Percentiles rank a stretch among this genome's conserved stretches.
These are phyloP conservation scores for Axis porcinus DNA, from an alignment of 2,113 vertebrate species.

Conservation along the genomic window DNA sequence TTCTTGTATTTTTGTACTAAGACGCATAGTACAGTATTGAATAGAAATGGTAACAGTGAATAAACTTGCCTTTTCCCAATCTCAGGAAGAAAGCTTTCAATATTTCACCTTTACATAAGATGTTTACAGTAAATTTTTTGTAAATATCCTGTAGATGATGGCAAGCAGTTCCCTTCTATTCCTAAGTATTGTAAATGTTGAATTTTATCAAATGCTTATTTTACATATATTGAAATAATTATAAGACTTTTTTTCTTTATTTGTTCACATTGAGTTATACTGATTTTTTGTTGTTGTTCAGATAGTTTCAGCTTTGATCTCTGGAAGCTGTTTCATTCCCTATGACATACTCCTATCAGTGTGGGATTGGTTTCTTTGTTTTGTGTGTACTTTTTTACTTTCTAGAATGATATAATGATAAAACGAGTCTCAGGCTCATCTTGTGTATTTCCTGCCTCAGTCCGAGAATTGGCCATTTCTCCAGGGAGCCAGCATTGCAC, in stretches of 20 bases:
- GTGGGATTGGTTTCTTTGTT: background rate
- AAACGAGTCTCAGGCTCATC: background rate
- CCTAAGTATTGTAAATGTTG: background rate
- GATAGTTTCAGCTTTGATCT: background rate
- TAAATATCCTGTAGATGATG: background rate
- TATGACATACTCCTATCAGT: background rate
- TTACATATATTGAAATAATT: background rate
- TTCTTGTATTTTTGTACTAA: background rate
- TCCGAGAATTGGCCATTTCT: background rate
- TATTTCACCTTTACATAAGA: background rate
- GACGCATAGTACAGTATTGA: background rate
- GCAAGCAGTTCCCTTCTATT: background rate
- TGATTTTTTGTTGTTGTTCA: background rate
- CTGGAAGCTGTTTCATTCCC: background rate
- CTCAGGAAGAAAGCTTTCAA: background rate
- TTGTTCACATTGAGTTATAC: background rate
- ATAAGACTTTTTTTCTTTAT: background rate
- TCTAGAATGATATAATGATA: background rate
- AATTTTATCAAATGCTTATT: background rate
- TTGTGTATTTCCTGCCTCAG: background rate
- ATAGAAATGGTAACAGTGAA: background rate
- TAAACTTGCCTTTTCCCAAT: background rate
- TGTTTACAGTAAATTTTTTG: background rate
- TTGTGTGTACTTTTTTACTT: background rate
- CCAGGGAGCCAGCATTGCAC: background rate